Conservation (phyloP, 2,113 vertebrate genomes). For the Accipiter virgatus region DNA sequence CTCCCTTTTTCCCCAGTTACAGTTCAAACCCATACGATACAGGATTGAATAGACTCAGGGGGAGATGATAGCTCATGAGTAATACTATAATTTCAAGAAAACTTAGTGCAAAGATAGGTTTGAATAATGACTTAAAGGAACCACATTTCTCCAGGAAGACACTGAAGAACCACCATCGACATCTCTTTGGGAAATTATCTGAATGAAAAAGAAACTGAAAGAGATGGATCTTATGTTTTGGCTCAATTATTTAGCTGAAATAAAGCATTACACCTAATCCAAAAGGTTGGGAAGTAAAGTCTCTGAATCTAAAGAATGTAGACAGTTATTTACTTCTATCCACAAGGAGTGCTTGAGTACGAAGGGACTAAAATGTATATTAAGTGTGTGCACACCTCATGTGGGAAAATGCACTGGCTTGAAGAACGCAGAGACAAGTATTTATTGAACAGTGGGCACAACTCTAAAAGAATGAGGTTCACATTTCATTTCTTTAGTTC, state of each 20-base stretch:
- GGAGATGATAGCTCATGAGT: background rate
- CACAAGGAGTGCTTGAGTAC: background rate
- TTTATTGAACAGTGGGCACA: background rate
- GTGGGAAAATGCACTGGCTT: background rate
- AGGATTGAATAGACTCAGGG: background rate
- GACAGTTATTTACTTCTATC: background rate
- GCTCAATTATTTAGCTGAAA: background rate
- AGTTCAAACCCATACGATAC: constrained; percentile 14
- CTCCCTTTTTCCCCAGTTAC: background rate
- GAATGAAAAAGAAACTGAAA: background rate
- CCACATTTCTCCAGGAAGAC: background rate
- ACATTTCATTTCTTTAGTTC: background rate
- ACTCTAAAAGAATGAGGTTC: background rate
- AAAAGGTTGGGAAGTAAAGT: background rate
- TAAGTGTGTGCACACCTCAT: background rate
- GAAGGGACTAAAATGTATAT: background rate
- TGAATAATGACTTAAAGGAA: constrained; percentile 22
- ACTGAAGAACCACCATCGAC: background rate
- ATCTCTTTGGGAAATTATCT: background rate
- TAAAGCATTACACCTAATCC: background rate
- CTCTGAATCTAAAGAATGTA: background rate
- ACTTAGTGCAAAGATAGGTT: background rate
- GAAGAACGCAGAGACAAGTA: background rate
- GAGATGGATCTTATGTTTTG: background rate
- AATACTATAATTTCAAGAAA: constrained; percentile 34